phyloP scores from a whole-genome alignment of 2,113 vertebrate genomes.

The Spermophilus dauricus region DNA sequence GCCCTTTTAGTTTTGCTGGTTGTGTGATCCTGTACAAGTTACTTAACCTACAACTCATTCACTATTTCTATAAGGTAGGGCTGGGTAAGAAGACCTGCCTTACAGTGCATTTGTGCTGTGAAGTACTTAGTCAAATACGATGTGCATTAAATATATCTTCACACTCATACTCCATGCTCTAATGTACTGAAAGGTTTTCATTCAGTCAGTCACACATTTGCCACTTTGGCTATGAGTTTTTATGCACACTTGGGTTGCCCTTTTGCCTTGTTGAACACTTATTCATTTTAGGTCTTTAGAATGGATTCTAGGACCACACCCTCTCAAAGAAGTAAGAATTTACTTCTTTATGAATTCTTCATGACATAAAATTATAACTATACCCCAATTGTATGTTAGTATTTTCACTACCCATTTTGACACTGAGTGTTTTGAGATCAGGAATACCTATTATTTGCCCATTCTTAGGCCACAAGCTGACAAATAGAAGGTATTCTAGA shows the following conservation, averaged over 20 bases:
- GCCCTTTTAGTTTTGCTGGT: background rate
- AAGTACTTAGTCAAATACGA: background rate
- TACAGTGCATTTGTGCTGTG: background rate
- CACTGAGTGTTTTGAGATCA: background rate
- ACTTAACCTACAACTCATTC: background rate
- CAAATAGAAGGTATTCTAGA: background rate
- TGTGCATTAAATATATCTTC: background rate
- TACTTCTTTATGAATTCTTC: background rate
- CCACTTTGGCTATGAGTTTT: background rate
- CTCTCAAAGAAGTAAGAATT: background rate
- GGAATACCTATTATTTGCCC: background rate
- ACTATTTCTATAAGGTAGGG: background rate
- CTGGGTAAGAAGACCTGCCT: background rate
- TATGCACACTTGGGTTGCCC: background rate
- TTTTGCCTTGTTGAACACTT: background rate
- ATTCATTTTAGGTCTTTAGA: background rate
- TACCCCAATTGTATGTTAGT: background rate
- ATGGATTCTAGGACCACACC: background rate
- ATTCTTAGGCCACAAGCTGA: background rate
- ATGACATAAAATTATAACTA: background rate
- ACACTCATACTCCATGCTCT: background rate
- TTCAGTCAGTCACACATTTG: background rate
- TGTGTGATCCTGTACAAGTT: background rate
- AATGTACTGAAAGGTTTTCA: background rate
- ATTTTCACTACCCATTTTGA: background rate